phyloP scores from a whole-genome alignment of 2,888 invertebrate genomes.

The Ormyrus nitidulus region DNA sequence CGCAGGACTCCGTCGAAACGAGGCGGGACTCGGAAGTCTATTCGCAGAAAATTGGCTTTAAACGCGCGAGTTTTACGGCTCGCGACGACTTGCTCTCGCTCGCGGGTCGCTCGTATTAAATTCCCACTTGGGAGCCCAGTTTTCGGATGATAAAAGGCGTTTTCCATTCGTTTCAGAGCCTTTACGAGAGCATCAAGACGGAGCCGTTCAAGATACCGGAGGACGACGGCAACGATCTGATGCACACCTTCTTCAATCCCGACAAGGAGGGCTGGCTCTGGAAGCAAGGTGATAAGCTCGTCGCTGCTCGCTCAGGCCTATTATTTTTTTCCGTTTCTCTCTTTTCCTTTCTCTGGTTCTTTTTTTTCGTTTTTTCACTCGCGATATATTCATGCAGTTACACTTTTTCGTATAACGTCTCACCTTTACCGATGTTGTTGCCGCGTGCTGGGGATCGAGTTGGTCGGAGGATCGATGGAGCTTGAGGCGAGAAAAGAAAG shows the following conservation, averaged over 20 bases:
- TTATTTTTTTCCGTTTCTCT: not conserved
- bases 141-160: constrained; percentile 16
- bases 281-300: constrained; percentile 88
- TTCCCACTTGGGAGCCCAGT: too few species aligned
- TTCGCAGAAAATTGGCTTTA: not conserved
- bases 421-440: not conserved
- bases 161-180: constrained; percentile 80
- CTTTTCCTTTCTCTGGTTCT: not conserved
- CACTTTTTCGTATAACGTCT: not conserved
- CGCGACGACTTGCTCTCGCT: not conserved
- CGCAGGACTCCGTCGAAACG: too few species aligned
- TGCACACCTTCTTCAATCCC: constrained; percentile 99
- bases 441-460: not conserved
- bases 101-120: not conserved
- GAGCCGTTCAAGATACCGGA: constrained; percentile 99
- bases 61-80: not conserved
- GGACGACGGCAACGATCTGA: constrained; percentile 98
- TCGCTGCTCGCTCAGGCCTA: not conserved
- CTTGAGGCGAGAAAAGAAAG: too few species aligned
- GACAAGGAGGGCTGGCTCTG: constrained; percentile 99
- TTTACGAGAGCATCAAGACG: constrained; percentile 98
- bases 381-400: not conserved
- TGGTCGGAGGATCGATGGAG: too few species aligned
- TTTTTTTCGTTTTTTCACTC: not conserved
- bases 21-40: not conserved